Conservation (phyloP, 2,888 invertebrate species). For the Himalopsyche tibetana region DNA sequence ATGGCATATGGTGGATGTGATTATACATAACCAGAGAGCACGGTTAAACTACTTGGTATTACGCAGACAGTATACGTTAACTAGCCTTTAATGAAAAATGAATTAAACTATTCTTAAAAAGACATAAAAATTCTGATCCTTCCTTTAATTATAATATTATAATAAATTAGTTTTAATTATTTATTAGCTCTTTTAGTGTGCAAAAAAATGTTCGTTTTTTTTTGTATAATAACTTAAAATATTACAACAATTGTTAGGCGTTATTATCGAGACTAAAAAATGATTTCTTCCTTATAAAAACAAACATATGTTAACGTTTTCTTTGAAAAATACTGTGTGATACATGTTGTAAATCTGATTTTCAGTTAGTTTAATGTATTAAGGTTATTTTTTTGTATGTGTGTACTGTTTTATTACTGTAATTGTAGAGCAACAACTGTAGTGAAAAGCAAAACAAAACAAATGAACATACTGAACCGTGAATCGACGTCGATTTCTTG, state of each 20-base stretch:
- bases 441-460: conserved; percentile 13
- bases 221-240: too few species aligned
- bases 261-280: background rate
- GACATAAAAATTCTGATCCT: too few species aligned
- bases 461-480: conserved; percentile 34
- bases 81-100: too few species aligned
- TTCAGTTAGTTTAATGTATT: background rate
- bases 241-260: too few species aligned
- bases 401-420: background rate
- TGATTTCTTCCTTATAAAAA: background rate
- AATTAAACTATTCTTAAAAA: too few species aligned
- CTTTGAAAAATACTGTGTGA: background rate
- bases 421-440: background rate
- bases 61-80: background rate
- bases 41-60: background rate
- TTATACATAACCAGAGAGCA: background rate
- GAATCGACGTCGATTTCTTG: background rate
- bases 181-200: too few species aligned
- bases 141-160: too few species aligned
- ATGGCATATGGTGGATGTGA: background rate
- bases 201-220: too few species aligned
- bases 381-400: background rate
- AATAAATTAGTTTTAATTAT: too few species aligned
- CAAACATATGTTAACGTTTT: conserved; percentile 21
- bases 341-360: background rate